phyloP scores from a whole-genome alignment of 1,140 invertebrate genomes.

The Conus ventricosus region DNA sequence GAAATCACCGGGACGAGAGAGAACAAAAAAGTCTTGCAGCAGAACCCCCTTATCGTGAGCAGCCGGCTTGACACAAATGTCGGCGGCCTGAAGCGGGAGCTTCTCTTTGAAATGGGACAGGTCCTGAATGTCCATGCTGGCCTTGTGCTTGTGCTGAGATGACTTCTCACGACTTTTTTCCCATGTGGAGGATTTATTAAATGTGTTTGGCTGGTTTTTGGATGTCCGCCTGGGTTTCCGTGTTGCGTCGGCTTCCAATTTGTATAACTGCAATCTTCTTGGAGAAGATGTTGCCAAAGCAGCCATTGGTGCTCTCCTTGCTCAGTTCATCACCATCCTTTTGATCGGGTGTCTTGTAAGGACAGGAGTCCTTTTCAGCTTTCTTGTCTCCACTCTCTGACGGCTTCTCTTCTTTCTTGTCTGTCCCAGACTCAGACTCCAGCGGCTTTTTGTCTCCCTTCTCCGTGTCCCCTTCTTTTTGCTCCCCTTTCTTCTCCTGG shows the following conservation, averaged over 20 bases:
- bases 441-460: background rate
- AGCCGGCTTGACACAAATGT: too few species aligned
- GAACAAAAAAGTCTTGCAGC: constrained; percentile 27
- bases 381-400: constrained; percentile 12
- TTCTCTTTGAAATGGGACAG: background rate
- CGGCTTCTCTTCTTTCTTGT: background rate
- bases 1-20: background rate
- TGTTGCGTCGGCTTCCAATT: background rate
- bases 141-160: background rate
- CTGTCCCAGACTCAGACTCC: background rate
- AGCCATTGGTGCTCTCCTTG: constrained; percentile 45
- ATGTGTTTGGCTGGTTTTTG: background rate
- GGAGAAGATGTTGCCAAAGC: constrained; percentile 52
- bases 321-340: constrained; percentile 25
- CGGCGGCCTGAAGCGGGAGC: background rate
- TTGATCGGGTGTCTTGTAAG: constrained; percentile 21
- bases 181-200: constrained; percentile 38
- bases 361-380: background rate
- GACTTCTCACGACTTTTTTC: constrained; percentile 33
- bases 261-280: constrained; percentile 48
- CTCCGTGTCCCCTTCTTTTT: too few species aligned
- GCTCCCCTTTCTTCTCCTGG: background rate
- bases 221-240: background rate
- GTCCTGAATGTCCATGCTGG: constrained; percentile 13
- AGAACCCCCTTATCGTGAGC: constrained; percentile 5